phyloP scores from a whole-genome alignment of 2,797 vertebrate genomes.

The Yasuhikotakia modesta region DNA sequence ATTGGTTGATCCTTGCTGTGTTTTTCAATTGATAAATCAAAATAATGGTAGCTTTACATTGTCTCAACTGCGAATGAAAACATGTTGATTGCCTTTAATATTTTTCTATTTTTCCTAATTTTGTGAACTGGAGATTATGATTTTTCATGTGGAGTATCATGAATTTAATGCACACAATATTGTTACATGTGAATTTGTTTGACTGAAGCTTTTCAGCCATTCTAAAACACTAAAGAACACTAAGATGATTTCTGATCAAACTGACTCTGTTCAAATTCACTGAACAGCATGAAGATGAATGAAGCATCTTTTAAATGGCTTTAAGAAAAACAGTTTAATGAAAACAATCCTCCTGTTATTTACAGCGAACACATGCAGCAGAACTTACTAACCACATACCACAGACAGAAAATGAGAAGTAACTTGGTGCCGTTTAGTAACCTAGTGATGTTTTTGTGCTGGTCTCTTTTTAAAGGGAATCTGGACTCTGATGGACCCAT shows the following conservation, averaged over 20 bases:
- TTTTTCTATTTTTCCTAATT: slow-evolving; percentile 7
- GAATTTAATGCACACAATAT: slow-evolving; percentile 54
- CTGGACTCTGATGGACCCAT: background rate
- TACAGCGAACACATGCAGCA: background rate
- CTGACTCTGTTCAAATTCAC: background rate
- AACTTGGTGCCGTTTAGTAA: background rate
- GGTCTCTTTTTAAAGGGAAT: background rate
- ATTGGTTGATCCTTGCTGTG: too few relatives aligned
- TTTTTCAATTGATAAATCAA: background rate
- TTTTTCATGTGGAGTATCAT: slow-evolving; percentile 36
- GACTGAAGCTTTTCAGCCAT: background rate
- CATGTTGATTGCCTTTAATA: too few relatives aligned
- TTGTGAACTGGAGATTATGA: slow-evolving; percentile 19
- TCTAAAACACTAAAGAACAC: background rate
- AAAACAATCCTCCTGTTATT: background rate
- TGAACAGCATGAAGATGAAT: background rate
- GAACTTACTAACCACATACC: background rate
- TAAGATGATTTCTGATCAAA: background rate
- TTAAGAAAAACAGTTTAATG: background rate
- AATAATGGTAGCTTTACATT: too few relatives aligned
- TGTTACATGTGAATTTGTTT: slow-evolving; percentile 60
- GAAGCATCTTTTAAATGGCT: background rate
- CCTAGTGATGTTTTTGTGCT: background rate
- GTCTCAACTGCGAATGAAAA: too few relatives aligned
- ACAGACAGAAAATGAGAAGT: background rate